phyloP scores from a whole-genome alignment of 2,797 vertebrate species.

The Sebastes diaconus region DNA sequence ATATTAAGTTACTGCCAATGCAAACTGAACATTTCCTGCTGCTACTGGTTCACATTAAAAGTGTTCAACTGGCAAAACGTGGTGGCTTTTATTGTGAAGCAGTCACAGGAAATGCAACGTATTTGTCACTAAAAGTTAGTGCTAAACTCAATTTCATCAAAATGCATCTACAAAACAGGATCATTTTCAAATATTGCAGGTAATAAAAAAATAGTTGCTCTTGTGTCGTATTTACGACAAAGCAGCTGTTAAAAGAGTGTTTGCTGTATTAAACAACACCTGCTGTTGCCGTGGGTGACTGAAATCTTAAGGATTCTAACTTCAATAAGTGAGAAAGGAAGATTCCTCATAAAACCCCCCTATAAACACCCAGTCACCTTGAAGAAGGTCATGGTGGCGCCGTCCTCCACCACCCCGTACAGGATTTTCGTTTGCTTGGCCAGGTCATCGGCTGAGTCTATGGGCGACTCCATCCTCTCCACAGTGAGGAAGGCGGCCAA shows the following conservation, averaged over 20 bases:
- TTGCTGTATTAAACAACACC: background rate
- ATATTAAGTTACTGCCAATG: background rate
- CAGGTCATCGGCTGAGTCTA: constrained; percentile 97
- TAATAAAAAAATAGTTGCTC: background rate
- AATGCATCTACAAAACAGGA: background rate
- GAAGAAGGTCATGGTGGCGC: constrained; percentile 98
- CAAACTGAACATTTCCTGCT: background rate
- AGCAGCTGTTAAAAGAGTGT: background rate
- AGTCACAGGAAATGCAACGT: background rate
- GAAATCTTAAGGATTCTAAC: background rate
- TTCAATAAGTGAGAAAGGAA: background rate
- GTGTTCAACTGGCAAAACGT: background rate
- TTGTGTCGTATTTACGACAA: background rate
- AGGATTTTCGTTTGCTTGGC: constrained; percentile 98
- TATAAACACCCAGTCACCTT: constrained; percentile 82
- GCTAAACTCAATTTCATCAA: background rate
- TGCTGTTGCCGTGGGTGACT: background rate
- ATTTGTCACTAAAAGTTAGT: background rate
- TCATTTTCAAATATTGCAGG: background rate
- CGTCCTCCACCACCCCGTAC: constrained; percentile 95
- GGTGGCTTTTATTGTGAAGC: background rate
- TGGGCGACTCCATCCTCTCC: constrained; percentile 98
- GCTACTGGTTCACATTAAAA: background rate
- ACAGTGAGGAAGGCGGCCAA: constrained; percentile 98
- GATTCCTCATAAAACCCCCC: background rate